Base-by-base conservation (phyloP, 2,113 vertebrate genomes). In the Ophthalmolycus amberensis region DNA sequence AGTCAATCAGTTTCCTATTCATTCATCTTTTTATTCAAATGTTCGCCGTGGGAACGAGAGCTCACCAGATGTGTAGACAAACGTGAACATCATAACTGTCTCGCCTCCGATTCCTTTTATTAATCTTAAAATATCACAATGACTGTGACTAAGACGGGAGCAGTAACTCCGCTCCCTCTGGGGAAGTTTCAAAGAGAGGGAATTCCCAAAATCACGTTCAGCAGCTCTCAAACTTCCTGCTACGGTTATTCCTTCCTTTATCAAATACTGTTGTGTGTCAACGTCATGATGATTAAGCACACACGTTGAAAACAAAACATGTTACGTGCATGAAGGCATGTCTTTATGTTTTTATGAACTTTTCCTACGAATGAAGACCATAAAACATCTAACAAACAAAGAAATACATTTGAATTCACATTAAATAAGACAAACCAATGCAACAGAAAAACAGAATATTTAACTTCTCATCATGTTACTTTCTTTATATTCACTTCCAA, bases 21-120 rank as follows among this genome's bases (percentile, higher is more conserved):
- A 80, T 88, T 78, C 73, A 80, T 88, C 75, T 59, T 80, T 87
- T 85, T 56, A 81, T 77, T 77, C 71, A 73, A 71, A 83, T 74
- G 0, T 8, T 40, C 12, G 9, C 37, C 46, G 4, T 16, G 29
- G 60, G 76, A 79, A 37, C 7, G 9, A 38, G 37, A 16, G 44
- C 25, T 38, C 0, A 75, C 76, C 59, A 79, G 73, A 90, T 85
- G 79, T 32, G 71, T 8, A 14, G 22, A 2, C 6, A 12, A 60
- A 82, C 44, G 56, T 75, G 86, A 70, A 74, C 14, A 25, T 32
- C 62, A 68, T 1, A 25, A 59, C 56, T 74, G 58, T 6, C 1
- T 58, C 38, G 25, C 18, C 3, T n/a, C 18, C 5, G 7, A 5
- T 14, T 25, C 27, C 8, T 14, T 11, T 25, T 58, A 1, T 32